phyloP scores from a whole-genome alignment of 2,797 vertebrate species.

The Alauda arvensis region DNA sequence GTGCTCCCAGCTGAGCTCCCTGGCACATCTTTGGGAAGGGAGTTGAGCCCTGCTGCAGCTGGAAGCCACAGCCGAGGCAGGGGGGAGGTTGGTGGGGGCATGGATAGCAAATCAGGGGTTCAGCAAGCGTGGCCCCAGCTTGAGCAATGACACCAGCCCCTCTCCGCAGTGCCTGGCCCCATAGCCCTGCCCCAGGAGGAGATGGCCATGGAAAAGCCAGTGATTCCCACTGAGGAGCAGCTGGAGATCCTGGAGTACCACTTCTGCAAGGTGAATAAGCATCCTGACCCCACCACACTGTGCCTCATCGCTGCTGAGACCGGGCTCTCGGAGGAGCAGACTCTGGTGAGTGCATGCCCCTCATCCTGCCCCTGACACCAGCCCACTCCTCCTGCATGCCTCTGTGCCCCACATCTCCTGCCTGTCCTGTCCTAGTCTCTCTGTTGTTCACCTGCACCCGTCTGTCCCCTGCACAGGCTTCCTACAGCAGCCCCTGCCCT shows the following conservation, averaged over 20 bases:
- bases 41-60: neutral
- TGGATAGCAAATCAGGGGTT: neutral
- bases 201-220: slow-evolving; percentile 57
- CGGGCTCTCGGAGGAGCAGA: slow-evolving; percentile 84
- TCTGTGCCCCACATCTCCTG: neutral
- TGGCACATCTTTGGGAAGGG: neutral
- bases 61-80: neutral
- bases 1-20: neutral
- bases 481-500: neutral
- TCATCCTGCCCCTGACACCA: neutral
- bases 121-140: neutral
- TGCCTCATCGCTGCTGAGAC: slow-evolving; percentile 89
- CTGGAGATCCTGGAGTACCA: slow-evolving; percentile 85
- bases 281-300: slow-evolving; percentile 83
- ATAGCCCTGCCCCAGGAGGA: neutral
- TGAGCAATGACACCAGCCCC: neutral
- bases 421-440: neutral
- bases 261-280: slow-evolving; percentile 82
- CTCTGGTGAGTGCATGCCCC: slow-evolving; percentile 73
- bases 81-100: neutral
- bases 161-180: neutral
- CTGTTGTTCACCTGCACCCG: rapidly evolving
- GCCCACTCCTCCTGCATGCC: neutral
- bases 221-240: slow-evolving; percentile 82
- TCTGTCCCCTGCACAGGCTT: neutral